phyloP scores from a whole-genome alignment of 2,797 vertebrate species.

The Pteropus rufus region DNA sequence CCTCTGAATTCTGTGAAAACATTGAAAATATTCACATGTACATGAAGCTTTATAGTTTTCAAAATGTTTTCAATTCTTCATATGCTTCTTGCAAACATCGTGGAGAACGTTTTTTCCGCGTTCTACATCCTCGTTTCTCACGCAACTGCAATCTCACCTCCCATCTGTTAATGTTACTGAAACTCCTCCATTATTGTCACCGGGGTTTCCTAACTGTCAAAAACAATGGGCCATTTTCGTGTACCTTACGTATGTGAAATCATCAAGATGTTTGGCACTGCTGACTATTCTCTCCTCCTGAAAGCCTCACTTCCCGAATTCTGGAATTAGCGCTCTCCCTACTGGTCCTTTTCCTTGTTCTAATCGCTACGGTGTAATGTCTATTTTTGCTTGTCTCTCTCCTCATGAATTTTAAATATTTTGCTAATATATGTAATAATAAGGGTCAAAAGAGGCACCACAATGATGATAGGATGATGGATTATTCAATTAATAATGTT shows the following conservation, averaged over 20 bases:
- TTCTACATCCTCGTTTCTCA: background rate
- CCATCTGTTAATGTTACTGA: background rate
- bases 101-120: background rate
- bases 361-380: background rate
- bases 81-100: background rate
- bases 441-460: constrained; percentile 14
- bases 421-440: background rate
- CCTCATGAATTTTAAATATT: constrained; percentile 38
- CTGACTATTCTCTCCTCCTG: background rate
- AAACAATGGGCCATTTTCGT: background rate
- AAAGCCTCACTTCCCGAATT: background rate
- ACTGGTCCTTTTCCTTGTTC: background rate
- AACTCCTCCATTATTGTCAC: background rate
- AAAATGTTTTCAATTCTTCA: background rate
- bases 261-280: background rate
- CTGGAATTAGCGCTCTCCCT: background rate
- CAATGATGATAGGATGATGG: background rate
- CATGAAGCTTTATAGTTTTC: background rate
- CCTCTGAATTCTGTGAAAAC: constrained; percentile 92
- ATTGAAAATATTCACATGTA: constrained; percentile 50
- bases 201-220: background rate
- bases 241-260: background rate
- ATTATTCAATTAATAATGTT: background rate
- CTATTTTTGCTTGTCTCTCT: constrained; percentile 10
- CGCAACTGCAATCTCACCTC: background rate